Conservation (phyloP, 2,113 vertebrate genomes). For the Rafetus swinhoei region DNA sequence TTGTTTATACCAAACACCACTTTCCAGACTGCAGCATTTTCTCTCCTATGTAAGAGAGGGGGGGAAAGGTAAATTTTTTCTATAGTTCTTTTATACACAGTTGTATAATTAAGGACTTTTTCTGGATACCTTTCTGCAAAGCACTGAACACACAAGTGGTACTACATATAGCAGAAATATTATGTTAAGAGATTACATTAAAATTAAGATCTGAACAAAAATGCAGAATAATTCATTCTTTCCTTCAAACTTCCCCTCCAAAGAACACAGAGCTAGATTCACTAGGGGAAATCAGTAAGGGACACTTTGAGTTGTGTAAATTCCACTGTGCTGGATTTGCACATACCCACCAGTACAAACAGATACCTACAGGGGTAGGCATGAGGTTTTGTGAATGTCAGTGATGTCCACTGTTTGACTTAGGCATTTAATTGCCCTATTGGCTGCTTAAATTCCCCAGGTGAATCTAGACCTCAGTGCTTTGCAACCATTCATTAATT, state of each 20-base stretch:
- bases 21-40: slow-evolving; percentile 90
- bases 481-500: background rate
- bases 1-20: slow-evolving; percentile 94
- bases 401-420: rapidly evolving
- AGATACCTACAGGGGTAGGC: too few relatives aligned
- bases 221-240: background rate
- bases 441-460: background rate
- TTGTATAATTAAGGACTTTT: background rate
- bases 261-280: background rate
- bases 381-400: too few relatives aligned
- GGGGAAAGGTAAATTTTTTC: background rate
- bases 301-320: background rate
- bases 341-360: background rate
- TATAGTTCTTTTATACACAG: background rate
- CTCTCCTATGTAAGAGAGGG: slow-evolving; percentile 78
- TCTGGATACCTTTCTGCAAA: background rate
- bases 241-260: background rate
- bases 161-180: background rate
- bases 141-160: background rate
- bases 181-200: background rate
- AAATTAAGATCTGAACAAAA: background rate
- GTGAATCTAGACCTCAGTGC: background rate
- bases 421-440: background rate
- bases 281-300: background rate
- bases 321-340: background rate